Conservation (phyloP, 2,888 invertebrate genomes). For the Chaetogeoica ovagalla region DNA sequence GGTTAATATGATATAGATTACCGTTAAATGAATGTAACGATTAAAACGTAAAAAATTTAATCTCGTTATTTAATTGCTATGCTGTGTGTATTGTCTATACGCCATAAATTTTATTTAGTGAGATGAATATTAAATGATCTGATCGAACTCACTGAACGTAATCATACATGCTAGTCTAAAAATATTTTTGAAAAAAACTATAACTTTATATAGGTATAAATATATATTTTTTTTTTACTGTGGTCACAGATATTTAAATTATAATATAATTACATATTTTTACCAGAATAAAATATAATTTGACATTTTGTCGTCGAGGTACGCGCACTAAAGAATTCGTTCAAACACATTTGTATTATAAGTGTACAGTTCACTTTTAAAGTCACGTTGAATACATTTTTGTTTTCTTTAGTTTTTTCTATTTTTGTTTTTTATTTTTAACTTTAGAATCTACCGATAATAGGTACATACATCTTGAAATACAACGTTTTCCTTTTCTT, state of each 20-base stretch:
- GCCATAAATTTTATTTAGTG: neutral
- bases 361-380: constrained; percentile 17
- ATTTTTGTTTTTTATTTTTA: constrained; percentile 7
- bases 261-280: neutral
- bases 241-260: too few relatives aligned
- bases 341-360: constrained; percentile 23
- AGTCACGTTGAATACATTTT: neutral
- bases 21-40: too few relatives aligned
- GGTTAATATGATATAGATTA: too few relatives aligned
- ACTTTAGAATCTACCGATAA: constrained; percentile 40
- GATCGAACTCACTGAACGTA: neutral
- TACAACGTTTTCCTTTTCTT: neutral
- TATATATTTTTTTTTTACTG: too few relatives aligned
- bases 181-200: too few relatives aligned
- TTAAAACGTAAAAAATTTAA: too few relatives aligned
- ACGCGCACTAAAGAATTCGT: neutral
- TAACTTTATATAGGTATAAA: too few relatives aligned
- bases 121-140: constrained; percentile 5
- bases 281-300: neutral
- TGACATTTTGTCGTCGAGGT: constrained; percentile 4
- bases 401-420: neutral
- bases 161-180: too few relatives aligned
- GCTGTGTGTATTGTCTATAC: too few relatives aligned
- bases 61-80: too few relatives aligned
- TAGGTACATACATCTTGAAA: constrained; percentile 19